These are phyloP conservation scores for Rhinopomastus cyanomelas DNA, from an alignment of 2,113 vertebrate species.

Conservation along the genomic window DNA sequence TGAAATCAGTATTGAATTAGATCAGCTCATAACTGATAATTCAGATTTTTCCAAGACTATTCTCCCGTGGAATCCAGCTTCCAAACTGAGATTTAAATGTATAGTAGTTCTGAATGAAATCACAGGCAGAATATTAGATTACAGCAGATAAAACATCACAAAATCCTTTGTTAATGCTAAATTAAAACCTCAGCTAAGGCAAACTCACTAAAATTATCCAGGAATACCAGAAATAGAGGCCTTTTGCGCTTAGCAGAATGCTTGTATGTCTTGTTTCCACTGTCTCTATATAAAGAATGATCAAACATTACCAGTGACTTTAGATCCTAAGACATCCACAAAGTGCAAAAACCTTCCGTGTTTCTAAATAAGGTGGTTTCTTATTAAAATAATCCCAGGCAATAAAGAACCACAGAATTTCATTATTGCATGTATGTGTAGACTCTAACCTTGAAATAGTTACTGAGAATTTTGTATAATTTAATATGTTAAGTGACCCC, in stretches of 20 bases:
- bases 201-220: slow-evolving; percentile 56
- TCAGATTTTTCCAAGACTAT: slow-evolving; percentile 66
- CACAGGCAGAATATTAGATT: slow-evolving; percentile 72
- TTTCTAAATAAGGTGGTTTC: slow-evolving; percentile 5
- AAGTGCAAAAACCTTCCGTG: slow-evolving; percentile 14
- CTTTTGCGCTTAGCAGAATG: slow-evolving; percentile 33
- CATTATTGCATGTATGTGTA: neutral
- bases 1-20: no score
- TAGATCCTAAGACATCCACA: neutral
- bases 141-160: slow-evolving; percentile 66
- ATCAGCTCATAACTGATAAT: slow-evolving; percentile 70
- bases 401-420: neutral
- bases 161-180: slow-evolving; percentile 74
- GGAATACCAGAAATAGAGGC: slow-evolving; percentile 43
- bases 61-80: slow-evolving; percentile 67
- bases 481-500: neutral
- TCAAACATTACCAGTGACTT: slow-evolving; percentile 48
- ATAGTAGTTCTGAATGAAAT: slow-evolving; percentile 67
- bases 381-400: neutral
- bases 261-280: slow-evolving; percentile 21
- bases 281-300: slow-evolving; percentile 16
- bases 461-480: neutral
- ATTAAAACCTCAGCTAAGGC: slow-evolving; percentile 62
- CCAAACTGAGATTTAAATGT: slow-evolving; percentile 70
- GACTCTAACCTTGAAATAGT: neutral